Evolutionary conservation across 2,888 invertebrate species (phyloP).

Genomic region (Ctenicera cuprea): DNA sequence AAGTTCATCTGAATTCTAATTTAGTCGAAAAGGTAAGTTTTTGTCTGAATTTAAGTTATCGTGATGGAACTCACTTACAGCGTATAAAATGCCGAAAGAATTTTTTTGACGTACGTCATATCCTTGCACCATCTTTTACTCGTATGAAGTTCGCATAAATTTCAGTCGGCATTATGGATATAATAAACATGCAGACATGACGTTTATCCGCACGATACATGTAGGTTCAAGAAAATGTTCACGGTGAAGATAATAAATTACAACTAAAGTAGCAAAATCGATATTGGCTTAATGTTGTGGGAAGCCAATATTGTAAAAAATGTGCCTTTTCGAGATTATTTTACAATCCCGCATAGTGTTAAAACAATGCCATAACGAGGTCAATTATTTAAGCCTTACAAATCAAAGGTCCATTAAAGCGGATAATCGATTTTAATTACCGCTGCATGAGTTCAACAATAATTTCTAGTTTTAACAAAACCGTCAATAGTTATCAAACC

Average conservation of each 20-base stretch:
- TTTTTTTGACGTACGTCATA: not conserved
- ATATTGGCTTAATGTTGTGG: not conserved
- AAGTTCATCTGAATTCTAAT: slow-evolving; percentile 65
- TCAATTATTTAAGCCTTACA: not conserved
- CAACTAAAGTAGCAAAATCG: slow-evolving; percentile 5
- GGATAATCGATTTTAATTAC: not conserved
- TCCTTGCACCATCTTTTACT: not conserved
- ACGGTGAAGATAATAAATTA: slow-evolving; percentile 6
- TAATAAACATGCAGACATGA: slow-evolving; percentile 21
- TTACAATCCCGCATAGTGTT: not conserved
- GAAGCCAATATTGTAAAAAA: not conserved
- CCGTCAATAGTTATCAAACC: not conserved
- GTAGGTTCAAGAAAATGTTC: not conserved
- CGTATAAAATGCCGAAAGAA: not conserved
- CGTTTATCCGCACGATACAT: slow-evolving; percentile 17
- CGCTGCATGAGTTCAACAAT: not conserved
- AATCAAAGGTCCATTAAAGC: slow-evolving; percentile 1
- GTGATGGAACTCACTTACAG: not conserved
- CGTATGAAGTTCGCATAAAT: not conserved
- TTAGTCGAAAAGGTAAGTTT: slow-evolving; percentile 61
- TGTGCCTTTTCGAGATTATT: slow-evolving; percentile 2
- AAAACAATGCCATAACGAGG: not conserved
- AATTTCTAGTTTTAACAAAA: not conserved
- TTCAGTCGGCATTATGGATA: not conserved
- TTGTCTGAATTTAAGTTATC: not conserved